phyloP scores from a whole-genome alignment of 1,140 invertebrate species.

The Aphelenchoides fujianensis region DNA sequence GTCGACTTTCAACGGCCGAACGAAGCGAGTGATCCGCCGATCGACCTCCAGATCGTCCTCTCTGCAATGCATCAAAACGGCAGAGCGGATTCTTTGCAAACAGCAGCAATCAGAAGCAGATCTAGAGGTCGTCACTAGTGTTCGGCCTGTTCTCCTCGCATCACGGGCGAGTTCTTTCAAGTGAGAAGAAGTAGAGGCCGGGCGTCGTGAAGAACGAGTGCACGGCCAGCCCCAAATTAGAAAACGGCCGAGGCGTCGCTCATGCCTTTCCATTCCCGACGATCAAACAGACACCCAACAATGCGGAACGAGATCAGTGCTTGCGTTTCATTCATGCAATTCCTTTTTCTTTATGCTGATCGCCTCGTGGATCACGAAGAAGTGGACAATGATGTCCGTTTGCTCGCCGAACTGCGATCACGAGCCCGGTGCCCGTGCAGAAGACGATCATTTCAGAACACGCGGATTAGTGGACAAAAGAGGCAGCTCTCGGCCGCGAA shows the following conservation, averaged over 20 bases:
- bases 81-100: constrained; percentile 79
- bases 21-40: constrained; percentile 76
- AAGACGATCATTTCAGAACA: constrained; percentile 59
- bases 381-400: constrained; percentile 60
- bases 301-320: constrained; percentile 59
- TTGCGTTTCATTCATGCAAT: constrained; percentile 18
- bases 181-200: constrained; percentile 79
- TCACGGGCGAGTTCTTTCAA: constrained; percentile 80
- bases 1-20: constrained; percentile 70
- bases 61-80: constrained; percentile 86
- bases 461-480: background rate
- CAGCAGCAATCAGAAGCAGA: constrained; percentile 23
- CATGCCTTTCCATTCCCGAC: constrained; percentile 78
- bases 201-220: constrained; percentile 83
- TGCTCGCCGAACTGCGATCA: constrained; percentile 59
- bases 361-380: constrained; percentile 61
- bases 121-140: constrained; percentile 79
- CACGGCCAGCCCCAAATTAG: constrained; percentile 78
- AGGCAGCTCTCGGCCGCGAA: constrained; percentile 59
- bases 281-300: constrained; percentile 85
- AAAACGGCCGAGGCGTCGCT: constrained; percentile 76
- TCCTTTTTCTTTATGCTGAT: constrained; percentile 59
- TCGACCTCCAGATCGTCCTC: constrained; percentile 85
- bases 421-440: constrained; percentile 62
- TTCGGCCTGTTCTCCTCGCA: constrained; percentile 78